Evolutionary conservation across 1,140 invertebrate species (phyloP), one percentile per base, ranked within the genome.

Genomic region (Atopsyche davidsoni): DNA sequence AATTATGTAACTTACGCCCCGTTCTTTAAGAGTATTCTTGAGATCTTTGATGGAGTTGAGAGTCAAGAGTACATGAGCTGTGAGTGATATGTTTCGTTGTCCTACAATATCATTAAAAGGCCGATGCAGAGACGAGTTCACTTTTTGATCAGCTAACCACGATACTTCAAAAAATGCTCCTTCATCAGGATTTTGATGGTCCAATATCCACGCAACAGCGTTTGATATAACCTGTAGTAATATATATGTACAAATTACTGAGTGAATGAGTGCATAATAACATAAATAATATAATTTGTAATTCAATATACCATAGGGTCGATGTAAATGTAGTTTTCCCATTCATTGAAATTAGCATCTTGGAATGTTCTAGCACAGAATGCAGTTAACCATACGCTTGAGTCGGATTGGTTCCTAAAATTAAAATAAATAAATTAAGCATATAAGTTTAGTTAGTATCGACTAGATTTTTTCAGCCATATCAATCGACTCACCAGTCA

Each of bases 261-360:
- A n/a, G 24, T 49, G 2, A 14, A 28, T 24, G 7, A 43, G 21
- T 24, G 18, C 11, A 11, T 24, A 6, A 11, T n/a, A 25, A 39
- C 4, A 40, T 23, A 53, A 22, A 11, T 3, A 24, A 13, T 19
- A 35, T 28, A 40, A 41, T 40, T 7, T 16, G 38, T 9, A 21
- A 40, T 7, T 40, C 3, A 40, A 40, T 19, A 21, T 66, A 80
- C 70, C 43, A 78, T 68, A 0, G 87, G 84, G 70, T 95, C 91
- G 50, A 94, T 92, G 64, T 89, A 93, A 10, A 95, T 80, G 61
- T 83, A 92, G 65, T 92, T 92, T 73, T 95, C 90, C 89, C 89
- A 94, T 64, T 94, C 91, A 58, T 90, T 88, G 66, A 92, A 92
- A 23, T 84, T 90, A 0, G 90, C 89, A 61, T 92, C 89, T 63